Base-by-base conservation (phyloP, 2,113 vertebrate species). In the Capricornis sumatraensis region DNA sequence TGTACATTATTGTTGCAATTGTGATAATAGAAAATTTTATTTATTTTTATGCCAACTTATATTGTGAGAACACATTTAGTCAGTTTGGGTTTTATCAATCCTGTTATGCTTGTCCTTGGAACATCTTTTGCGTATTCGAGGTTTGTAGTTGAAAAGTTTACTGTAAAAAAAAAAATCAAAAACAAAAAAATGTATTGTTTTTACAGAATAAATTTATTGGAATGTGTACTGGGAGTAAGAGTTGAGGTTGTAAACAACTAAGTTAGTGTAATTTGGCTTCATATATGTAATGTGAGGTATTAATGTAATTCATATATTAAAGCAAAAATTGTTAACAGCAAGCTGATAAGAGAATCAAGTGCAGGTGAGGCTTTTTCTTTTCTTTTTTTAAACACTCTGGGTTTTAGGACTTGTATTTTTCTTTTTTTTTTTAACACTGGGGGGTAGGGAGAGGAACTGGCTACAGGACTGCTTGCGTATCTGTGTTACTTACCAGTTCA, bases 171-270 rank as follows among this genome's bases (percentile, higher is more conserved):
- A 98, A 98, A 98, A 94, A 94, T 94, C 52, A 98, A 98, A 98
- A 98, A 98, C 98, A 98, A 98, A 99, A 99, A 98, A 99, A 98
- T 98, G 99, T 99, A 99, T 99, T 99, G 99, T 99, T 99, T 99
- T 99, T 99, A 99, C 99, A 99, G 99, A 99, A 99, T 99, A 99
- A 99, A 99, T 99, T 99, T 98, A 99, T 99, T 99, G 99, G 99
- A 99, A 99, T 99, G 99, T 99, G 98, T 99, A 98, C 98, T 98
- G 98, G 98, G 99, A 98, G 98, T 99, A 99, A 99, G 98, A 97
- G 98, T 99, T 98, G 98, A 99, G 99, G 98, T 98, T 99, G 98
- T 99, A 98, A 99, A 98, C 98, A 98, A 98, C 98, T 97, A 98
- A 98, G 99, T 98, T 98, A 98, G 99, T 98, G 98, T 99, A 98